These are phyloP conservation scores for Buphagus erythrorhynchus DNA, from an alignment of 2,797 vertebrate genomes.

Conservation along the genomic window DNA sequence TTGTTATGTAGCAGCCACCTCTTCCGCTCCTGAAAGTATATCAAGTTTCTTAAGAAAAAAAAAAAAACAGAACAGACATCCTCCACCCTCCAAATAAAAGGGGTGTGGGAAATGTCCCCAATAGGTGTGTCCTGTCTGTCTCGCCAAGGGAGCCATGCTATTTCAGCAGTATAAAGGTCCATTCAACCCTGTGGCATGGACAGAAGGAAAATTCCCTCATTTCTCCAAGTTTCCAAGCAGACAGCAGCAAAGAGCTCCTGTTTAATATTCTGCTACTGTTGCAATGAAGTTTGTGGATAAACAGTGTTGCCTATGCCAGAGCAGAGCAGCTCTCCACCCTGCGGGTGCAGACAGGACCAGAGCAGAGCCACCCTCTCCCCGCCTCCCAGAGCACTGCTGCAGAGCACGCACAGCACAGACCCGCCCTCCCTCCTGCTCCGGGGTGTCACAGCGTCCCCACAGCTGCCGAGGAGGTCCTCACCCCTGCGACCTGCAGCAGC, in stretches of 20 bases:
- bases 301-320: not conserved
- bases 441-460: not conserved
- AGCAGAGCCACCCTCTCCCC: not conserved
- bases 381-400: not conserved
- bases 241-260: conserved; percentile 10
- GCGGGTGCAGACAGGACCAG: not conserved
- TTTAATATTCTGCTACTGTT: conserved; percentile 56
- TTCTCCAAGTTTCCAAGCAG: conserved; percentile 50
- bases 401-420: not conserved
- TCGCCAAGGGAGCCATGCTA: not conserved
- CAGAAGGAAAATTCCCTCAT: conserved; percentile 1
- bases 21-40: not conserved
- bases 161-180: not conserved
- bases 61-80: not conserved
- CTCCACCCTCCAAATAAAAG: not conserved
- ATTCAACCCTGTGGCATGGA: not conserved
- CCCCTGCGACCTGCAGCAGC: not conserved
- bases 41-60: not conserved
- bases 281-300: conserved; percentile 47
- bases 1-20: not conserved
- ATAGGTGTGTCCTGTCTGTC: not conserved
- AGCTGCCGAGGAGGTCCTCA: not conserved
- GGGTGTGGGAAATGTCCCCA: not conserved
- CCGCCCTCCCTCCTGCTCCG: not conserved
- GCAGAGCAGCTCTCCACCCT: conserved; percentile 19